Evolutionary conservation across 2,888 invertebrate species (phyloP), one percentile per base, ranked within the genome.

Genomic region (Athalia rosae): DNA sequence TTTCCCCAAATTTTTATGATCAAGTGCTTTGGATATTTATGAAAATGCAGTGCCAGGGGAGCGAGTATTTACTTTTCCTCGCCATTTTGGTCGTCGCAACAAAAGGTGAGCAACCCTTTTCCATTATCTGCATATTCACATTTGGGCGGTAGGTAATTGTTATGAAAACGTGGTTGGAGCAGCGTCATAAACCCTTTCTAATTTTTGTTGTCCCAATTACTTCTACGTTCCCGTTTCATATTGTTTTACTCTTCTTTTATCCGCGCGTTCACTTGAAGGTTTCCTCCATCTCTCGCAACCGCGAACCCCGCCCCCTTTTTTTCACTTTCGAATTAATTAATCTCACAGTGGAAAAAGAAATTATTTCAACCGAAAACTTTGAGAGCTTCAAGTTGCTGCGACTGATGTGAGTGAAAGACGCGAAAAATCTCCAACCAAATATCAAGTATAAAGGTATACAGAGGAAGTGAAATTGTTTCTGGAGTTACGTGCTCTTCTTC

Each of bases 11-110:
- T 61, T 61, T 4, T 13, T 61, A 28, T 61, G 3, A 61, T 6
- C 8, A 15, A 71, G 76, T 81, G 69, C 78, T 80, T 74, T 81
- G 83, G 82, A 83, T 84, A 83, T 82, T 81, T 79, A 67, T 78
- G 79, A 83, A 83, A 80, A 84, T 85, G 83, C 77, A 79, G 84
- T 77, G 59, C 79, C 77, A 71, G 78, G 76, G 79, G 77, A 76
- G 79, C 78, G 74, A 79, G 78, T 77, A 78, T 47, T 69, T 82
- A 77, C 66, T 83, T 76, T 62, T 84, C 78, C 61, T 82, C 64
- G 77, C 79, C 64, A 11, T 79, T 53, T 66, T 66, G 62, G 66
- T 79, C 50, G 66, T 82, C 43, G 79, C 80, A 53, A 76, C 80
- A 8, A 66, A 78, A 78, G 78, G 78, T 76, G 43, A 28, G 28